Evolutionary conservation across 1,140 invertebrate genomes (phyloP).

Genomic region (Nixonia krombeini): DNA sequence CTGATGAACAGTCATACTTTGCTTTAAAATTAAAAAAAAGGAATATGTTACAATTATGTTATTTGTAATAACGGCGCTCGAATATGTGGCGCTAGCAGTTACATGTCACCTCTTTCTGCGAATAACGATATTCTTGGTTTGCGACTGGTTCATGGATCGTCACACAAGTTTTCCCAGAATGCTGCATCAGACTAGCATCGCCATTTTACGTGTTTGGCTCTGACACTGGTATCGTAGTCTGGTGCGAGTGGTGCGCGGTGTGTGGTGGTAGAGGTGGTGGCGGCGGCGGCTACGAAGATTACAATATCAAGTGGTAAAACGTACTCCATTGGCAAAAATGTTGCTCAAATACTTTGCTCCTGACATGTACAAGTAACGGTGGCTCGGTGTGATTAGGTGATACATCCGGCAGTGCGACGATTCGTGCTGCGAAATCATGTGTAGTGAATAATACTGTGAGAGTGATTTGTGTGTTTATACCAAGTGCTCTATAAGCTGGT

Average conservation of each 20-base stretch:
- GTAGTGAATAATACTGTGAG: conserved; percentile 17
- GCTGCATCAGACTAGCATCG: conserved; percentile 52
- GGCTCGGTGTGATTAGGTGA: conserved; percentile 39
- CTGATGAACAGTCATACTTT: no score
- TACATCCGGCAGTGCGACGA: conserved; percentile 25
- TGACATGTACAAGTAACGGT: conserved; percentile 63
- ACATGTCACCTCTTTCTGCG: no score
- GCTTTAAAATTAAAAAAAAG: no score
- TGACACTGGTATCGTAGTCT: conserved; percentile 54
- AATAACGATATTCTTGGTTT: no score
- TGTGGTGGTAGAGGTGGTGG: conserved; percentile 6
- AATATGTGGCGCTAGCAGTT: no score
- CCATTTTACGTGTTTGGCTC: conserved; percentile 67
- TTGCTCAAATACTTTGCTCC: conserved; percentile 53
- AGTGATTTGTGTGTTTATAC: conserved; percentile 16
- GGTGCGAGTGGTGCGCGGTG: conserved; percentile 17
- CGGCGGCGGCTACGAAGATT: conserved; percentile 7
- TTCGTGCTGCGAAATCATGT: conserved; percentile 17
- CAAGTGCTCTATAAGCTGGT: conserved; percentile 7
- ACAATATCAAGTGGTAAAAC: conserved; percentile 6
- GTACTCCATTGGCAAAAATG: conserved; percentile 51
- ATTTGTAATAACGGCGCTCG: no score
- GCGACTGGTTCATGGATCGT: conserved; percentile 11
- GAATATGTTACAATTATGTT: no score
- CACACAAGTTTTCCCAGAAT: conserved; percentile 48